Evolutionary conservation across 2,113 vertebrate species (phyloP), one percentile per base, ranked within the genome.

Genomic region (Sterrhoptilus dennistouni): DNA sequence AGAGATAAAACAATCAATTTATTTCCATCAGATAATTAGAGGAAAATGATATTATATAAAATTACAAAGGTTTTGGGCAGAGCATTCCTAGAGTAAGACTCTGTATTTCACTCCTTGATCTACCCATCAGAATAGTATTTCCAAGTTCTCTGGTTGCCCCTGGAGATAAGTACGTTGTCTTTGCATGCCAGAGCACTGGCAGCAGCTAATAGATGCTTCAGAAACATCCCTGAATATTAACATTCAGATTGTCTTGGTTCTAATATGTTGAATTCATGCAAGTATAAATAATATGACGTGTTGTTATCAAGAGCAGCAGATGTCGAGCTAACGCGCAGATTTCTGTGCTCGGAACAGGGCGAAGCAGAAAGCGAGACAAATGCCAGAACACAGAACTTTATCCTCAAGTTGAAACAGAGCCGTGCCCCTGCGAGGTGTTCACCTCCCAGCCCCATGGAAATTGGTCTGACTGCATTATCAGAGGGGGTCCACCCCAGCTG

Each of bases 381-480:
- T 99, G 99, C 96, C 98, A 99, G 63, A 97, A 98, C 69, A 92
- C 98, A 8, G 96, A 98, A 60, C 23, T 98, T 74, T 98, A 99
- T 94, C 99, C 99, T 23, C 97, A 99, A 86, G 97, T 98, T 61
- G 98, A 99, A 94, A 98, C 97, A 0, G 98, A 99, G 90, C 74
- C 56, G 1, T 99, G 99, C 96, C 98, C 98, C 54, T 99, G 99
- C 35, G 96, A 98, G 78, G 93, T 94, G 44, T 98, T 98, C 92
- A 85, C 97, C 78, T 97, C 98, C 60, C 98, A 98, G 83, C 98
- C 99, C 16, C 97, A 97, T 5, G 99, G 99, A 45, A 99, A 99
- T 64, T 99, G 99, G 99, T 99, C 99, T 2, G 98, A 98, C 61
- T 99, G 99, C 96, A 97, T 99, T 69, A 97, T 99, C 12, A 87